phyloP scores from a whole-genome alignment of 2,888 invertebrate species.

The Platycnemis pennipes region DNA sequence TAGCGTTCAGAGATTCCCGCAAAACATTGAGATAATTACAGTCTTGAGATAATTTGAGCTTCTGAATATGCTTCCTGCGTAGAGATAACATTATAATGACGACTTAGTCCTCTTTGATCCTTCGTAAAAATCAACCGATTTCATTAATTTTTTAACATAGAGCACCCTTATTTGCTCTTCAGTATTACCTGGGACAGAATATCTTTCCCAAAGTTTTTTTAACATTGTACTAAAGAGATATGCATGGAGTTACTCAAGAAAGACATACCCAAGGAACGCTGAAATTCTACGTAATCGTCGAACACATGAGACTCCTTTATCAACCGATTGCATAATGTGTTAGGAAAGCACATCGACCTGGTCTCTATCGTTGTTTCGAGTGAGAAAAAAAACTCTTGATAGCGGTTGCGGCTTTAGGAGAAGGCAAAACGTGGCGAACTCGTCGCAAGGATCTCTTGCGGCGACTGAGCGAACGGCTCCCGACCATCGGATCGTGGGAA shows the following conservation, averaged over 20 bases:
- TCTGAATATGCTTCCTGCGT: too few relatives aligned
- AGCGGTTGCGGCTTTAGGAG: background rate
- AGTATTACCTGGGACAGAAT: background rate
- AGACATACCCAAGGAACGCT: background rate
- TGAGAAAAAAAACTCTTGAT: background rate
- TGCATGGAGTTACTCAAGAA: background rate
- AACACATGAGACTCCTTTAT: background rate
- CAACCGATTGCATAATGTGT: background rate
- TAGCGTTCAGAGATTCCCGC: background rate
- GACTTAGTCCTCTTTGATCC: background rate
- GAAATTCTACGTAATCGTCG: background rate
- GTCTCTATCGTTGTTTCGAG: constrained; percentile 3
- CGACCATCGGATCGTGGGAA: background rate
- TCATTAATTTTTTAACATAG: background rate
- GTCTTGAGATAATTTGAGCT: background rate
- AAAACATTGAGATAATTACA: background rate
- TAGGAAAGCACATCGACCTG: constrained; percentile 6
- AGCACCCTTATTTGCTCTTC: background rate
- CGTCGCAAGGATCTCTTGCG: background rate
- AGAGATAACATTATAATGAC: background rate
- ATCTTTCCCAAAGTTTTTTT: background rate
- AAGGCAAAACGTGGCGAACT: background rate
- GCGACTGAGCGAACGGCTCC: background rate
- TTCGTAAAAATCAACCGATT: background rate
- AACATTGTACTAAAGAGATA: background rate